A percentile compares a stretch with the other conserved stretches of the same genome.
Conservation (phyloP, 2,113 vertebrate genomes). For the Callipepla squamata region DNA sequence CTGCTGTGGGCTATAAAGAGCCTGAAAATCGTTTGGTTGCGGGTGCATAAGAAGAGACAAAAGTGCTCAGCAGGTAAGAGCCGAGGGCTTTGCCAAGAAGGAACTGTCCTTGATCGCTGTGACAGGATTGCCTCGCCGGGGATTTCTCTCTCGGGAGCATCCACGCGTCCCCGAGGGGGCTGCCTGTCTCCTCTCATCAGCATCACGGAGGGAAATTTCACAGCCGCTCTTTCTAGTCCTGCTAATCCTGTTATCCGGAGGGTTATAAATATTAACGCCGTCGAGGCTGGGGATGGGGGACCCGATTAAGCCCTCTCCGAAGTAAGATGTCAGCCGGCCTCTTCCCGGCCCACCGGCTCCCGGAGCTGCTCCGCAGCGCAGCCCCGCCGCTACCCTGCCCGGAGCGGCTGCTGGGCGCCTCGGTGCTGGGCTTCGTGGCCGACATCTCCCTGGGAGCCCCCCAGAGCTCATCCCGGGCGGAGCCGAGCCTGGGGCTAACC, state of each 20-base stretch:
- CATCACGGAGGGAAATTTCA: conserved; percentile 43
- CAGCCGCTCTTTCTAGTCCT: conserved; percentile 17
- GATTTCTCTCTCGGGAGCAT: conserved; percentile 43
- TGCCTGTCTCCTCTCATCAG: conserved; percentile 71
- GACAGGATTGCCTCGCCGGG: conserved; percentile 76
- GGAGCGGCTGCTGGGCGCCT: conserved; percentile 70
- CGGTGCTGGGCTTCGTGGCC: conserved; percentile 78
- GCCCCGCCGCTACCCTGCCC: conserved; percentile 69
- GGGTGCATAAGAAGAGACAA: conserved; percentile 77
- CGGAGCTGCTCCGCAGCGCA: not conserved
- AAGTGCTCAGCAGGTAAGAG: conserved; percentile 84
- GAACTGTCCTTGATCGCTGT: conserved; percentile 80
- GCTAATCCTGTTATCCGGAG: conserved; percentile 71
- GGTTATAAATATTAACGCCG: conserved; percentile 68
- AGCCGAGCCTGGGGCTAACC: conserved; percentile 35
- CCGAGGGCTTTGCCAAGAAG: conserved; percentile 84
- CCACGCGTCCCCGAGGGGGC: conserved; percentile 51
- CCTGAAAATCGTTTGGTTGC: conserved; percentile 67
- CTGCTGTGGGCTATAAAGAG: conserved; percentile 66
- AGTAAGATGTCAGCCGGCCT: conserved; percentile 42
- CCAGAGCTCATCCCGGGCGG: not conserved
- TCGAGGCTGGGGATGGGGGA: not conserved
- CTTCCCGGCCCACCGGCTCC: not conserved
- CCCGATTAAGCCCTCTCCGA: not conserved
- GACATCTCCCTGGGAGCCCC: conserved; percentile 77